A percentile compares a stretch with the other conserved stretches of the same genome.
phyloP scores from a whole-genome alignment of 2,888 invertebrate species.

The Matsumyia berberina region DNA sequence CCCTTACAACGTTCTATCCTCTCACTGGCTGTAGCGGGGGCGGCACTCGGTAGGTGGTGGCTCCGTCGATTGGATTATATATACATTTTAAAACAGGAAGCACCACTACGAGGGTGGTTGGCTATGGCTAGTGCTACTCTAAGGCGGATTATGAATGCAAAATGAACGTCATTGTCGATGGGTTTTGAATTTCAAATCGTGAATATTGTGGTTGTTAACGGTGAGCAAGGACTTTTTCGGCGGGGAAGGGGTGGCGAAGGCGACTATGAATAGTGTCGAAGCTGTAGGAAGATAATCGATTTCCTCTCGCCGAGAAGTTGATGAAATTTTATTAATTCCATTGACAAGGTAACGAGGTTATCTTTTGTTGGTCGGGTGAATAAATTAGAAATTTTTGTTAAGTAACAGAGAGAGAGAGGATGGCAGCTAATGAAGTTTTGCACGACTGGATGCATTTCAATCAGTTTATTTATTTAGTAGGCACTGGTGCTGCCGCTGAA shows the following conservation, averaged over 20 bases:
- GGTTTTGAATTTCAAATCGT: constrained; percentile 74
- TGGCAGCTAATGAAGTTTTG: too few relatives aligned
- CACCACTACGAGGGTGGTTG: constrained; percentile 30
- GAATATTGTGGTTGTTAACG: constrained; percentile 67
- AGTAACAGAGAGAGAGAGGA: not conserved
- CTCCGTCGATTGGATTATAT: constrained; percentile 45
- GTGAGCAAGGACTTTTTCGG: constrained; percentile 21
- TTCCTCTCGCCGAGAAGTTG: constrained; percentile 42
- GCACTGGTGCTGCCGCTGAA: too few relatives aligned
- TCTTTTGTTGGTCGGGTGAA: constrained; percentile 13
- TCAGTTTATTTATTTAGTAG: too few relatives aligned
- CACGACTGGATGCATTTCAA: too few relatives aligned
- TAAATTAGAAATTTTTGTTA: constrained; percentile 26
- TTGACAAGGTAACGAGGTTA: constrained; percentile 59
- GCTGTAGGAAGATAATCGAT: constrained; percentile 58
- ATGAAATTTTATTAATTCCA: constrained; percentile 64
- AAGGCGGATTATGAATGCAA: constrained; percentile 72
- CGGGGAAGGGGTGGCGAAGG: not conserved
- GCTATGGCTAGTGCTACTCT: constrained; percentile 6
- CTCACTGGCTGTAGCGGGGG: too few relatives aligned
- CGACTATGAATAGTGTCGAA: constrained; percentile 7
- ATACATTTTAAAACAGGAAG: constrained; percentile 74
- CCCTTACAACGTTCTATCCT: constrained; percentile 24
- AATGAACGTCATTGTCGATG: constrained; percentile 66
- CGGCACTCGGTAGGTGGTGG: constrained; percentile 56